These are phyloP conservation scores for Pentamera pediparva DNA, from an alignment of 53 echinoderm and acorn worm genomes.

Conservation along the genomic window DNA sequence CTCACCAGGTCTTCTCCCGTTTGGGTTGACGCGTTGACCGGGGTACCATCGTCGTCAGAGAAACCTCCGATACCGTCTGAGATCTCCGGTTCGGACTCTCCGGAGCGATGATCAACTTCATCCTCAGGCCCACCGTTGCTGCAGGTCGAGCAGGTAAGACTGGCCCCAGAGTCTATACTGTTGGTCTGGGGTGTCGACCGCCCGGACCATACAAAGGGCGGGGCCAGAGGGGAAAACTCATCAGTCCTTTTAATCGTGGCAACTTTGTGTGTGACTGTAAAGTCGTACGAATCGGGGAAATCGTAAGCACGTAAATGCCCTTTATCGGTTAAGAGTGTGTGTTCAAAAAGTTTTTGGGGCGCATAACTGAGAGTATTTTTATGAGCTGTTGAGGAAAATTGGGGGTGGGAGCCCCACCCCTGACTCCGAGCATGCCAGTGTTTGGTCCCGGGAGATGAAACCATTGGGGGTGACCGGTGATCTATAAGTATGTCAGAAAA, in stretches of 20 bases:
- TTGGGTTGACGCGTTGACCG: slow-evolving; percentile 5
- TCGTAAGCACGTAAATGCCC: not conserved
- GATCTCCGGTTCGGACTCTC: too few species aligned
- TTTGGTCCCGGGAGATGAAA: too few species aligned
- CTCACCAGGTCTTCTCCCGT: not conserved
- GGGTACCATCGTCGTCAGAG: not conserved
- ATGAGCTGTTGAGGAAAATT: not conserved
- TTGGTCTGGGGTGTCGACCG: not conserved
- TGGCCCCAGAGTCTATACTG: not conserved
- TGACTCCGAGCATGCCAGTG: slow-evolving; percentile 34
- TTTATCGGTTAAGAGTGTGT: too few species aligned
- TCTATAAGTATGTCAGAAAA: too few species aligned
- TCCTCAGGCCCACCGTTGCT: not conserved
- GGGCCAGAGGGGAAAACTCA: not conserved
- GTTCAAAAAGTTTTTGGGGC: too few species aligned
- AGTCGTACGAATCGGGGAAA: not conserved
- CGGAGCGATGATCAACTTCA: not conserved
- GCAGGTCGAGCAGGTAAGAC: not conserved
- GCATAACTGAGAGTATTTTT: not conserved
- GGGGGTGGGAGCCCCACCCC: slow-evolving; percentile 24
- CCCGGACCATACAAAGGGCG: not conserved
- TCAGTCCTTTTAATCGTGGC: not conserved
- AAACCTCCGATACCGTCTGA: too few species aligned
- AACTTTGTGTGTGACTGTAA: too few species aligned
- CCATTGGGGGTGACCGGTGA: too few species aligned